phyloP scores from a whole-genome alignment of 2,797 vertebrate genomes.

The Melanotaenia boesemani region DNA sequence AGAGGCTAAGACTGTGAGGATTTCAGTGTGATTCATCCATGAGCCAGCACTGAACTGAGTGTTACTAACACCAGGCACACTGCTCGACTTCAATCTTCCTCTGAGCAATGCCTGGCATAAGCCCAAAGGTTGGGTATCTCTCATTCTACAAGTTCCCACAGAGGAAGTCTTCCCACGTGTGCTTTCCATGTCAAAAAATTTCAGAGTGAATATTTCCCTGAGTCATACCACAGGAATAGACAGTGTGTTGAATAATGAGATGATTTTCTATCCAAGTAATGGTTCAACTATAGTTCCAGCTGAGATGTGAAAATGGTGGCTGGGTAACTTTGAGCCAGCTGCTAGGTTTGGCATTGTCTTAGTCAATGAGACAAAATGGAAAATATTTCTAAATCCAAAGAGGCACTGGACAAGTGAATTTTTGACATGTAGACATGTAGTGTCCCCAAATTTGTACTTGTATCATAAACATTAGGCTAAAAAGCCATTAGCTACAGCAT shows the following conservation, averaged over 20 bases:
- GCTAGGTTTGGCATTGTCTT: not conserved
- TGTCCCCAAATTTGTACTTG: not conserved
- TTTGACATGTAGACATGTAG: not conserved
- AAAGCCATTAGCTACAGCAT: not conserved
- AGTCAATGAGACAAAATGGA: not conserved
- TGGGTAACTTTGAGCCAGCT: not conserved
- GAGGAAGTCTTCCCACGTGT: constrained; percentile 59
- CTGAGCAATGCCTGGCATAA: constrained; percentile 46
- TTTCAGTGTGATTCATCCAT: constrained; percentile 58
- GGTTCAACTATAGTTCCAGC: not conserved
- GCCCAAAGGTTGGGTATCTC: constrained; percentile 58
- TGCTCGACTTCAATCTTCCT: constrained; percentile 39
- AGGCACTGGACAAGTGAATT: not conserved
- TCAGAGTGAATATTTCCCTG: constrained; percentile 50
- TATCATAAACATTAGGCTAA: not conserved
- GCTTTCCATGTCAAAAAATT: constrained; percentile 40
- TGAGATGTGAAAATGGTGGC: not conserved
- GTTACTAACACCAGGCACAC: constrained; percentile 44
- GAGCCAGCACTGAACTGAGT: constrained; percentile 37
- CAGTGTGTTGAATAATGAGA: constrained; percentile 1
- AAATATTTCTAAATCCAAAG: not conserved
- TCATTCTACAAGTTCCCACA: constrained; percentile 45
- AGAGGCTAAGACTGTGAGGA: constrained; percentile 36
- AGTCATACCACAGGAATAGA: constrained; percentile 50
- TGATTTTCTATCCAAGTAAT: not conserved